A percentile compares a stretch with the other conserved stretches of the same genome.
Conservation (phyloP, 2,113 vertebrate species). For the Condylura cristata region DNA sequence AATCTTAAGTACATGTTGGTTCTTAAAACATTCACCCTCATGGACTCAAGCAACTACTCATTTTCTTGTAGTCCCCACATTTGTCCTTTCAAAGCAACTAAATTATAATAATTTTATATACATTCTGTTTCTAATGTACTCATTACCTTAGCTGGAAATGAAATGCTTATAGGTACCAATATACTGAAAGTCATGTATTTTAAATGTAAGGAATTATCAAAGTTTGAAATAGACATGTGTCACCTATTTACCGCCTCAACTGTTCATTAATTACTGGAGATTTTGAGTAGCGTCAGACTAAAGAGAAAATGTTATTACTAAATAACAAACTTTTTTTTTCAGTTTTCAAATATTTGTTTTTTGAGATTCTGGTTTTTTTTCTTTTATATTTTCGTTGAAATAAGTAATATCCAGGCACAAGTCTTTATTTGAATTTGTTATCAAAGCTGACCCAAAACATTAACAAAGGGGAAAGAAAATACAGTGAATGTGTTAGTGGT, state of each 20-base stretch:
- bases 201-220: conserved; percentile 32
- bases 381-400: background rate
- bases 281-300: background rate
- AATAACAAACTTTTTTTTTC: background rate
- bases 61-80: conserved; percentile 43
- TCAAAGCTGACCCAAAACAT: background rate
- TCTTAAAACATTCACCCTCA: background rate
- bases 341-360: background rate
- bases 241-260: background rate
- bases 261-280: background rate
- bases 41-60: background rate
- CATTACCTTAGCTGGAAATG: conserved; percentile 24
- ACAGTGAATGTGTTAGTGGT: background rate
- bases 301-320: background rate
- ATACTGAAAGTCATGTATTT: background rate
- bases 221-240: conserved; percentile 35
- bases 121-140: conserved; percentile 8
- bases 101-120: conserved; percentile 42
- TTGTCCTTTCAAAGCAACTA: background rate
- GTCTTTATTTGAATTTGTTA: background rate
- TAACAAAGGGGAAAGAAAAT: background rate
- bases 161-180: background rate
- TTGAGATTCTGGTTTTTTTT: background rate
- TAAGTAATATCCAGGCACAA: background rate
- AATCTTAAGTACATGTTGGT: background rate